Percentiles rank a stretch among this genome's conserved stretches.
These are phyloP conservation scores for Drosophila obscura DNA, from an alignment of 1,140 invertebrate genomes.

Conservation along the genomic window DNA sequence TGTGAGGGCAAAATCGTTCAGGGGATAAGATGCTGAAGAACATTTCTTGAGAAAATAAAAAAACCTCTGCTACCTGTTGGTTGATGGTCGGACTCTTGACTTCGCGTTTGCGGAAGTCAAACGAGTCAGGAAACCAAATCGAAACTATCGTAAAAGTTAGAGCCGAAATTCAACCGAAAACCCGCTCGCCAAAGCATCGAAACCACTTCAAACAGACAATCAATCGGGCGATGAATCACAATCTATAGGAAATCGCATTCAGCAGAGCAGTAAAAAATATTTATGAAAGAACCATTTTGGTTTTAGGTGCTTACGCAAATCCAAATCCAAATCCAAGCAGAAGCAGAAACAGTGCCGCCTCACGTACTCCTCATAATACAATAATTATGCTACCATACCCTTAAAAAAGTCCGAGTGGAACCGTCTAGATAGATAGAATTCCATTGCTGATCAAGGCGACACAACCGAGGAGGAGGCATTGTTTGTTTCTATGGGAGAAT, in stretches of 20 bases:
- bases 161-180: conserved; percentile 29
- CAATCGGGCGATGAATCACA: conserved; percentile 39
- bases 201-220: conserved; percentile 27
- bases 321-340: conserved; percentile 7
- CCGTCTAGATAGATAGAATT: conserved; percentile 19
- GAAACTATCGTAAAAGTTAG: conserved; percentile 57
- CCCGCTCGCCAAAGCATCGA: conserved; percentile 11
- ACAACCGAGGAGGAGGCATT: conserved; percentile 17
- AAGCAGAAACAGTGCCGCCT: conserved; percentile 1
- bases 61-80: too few relatives aligned
- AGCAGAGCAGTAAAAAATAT: conserved; percentile 22
- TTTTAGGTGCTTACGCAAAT: conserved; percentile 48
- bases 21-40: not conserved
- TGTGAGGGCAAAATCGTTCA: not conserved
- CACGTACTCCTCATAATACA: conserved; percentile 65
- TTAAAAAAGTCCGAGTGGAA: conserved; percentile 47
- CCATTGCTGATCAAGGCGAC: conserved; percentile 18
- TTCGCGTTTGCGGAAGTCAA: conserved; percentile 55
- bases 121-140: conserved; percentile 20
- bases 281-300: conserved; percentile 47
- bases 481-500: conserved; percentile 20
- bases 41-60: too few relatives aligned
- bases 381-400: conserved; percentile 70
- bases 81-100: conserved; percentile 5
- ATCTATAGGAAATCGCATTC: conserved; percentile 47